Evolutionary conservation across 2,113 vertebrate genomes (phyloP), one percentile per base, ranked within the genome.

Genomic region (Gila orcuttii): DNA sequence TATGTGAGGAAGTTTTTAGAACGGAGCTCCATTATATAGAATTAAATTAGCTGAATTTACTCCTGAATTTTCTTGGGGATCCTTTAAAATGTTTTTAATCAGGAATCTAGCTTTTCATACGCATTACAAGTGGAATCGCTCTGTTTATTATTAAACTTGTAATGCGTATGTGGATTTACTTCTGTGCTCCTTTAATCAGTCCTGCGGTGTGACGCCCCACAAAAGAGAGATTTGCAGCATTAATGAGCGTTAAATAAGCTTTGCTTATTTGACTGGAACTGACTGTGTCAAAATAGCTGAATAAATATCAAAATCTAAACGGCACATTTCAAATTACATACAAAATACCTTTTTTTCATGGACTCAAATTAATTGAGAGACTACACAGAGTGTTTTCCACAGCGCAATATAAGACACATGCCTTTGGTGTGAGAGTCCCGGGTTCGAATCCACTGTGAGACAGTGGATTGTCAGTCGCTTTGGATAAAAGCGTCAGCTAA

Each of bases 171-270:
- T 66, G 28, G 8, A 69, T 36, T 8, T 69, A 39, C 33, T 36
- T 68, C 31, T 6, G 7, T 33, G 28, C 19, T 74, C 23, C 3
- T 74, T 25, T n/a, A n/a, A 45, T 45, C 69, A 74, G 69, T 74
- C 39, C 23, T 45, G 39, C 39, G 1, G 23, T 71, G 3, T 23
- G 68, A 42, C 39, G 11, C 39, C 69, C 10, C 69, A 45, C 2
- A 42, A 45, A 74, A 74, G 6, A 73, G 9, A 45, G 23, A 73
- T 45, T 5, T 45, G 45, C 23, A n/a, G 11, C 10, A n/a, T 45
- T 74, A 73, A 45, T 45, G 69, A 74, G 69, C 39, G 12, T 73
- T 45, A 73, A 73, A 73, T 73, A 42, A 73, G 69, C 39, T 6
- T n/a, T 13, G 2, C 13, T 68, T 31, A 31, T 66, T 31, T 33